Evolutionary conservation across 2,113 vertebrate genomes (phyloP), one percentile per base, ranked within the genome.

Genomic region (Carassius auratus): DNA sequence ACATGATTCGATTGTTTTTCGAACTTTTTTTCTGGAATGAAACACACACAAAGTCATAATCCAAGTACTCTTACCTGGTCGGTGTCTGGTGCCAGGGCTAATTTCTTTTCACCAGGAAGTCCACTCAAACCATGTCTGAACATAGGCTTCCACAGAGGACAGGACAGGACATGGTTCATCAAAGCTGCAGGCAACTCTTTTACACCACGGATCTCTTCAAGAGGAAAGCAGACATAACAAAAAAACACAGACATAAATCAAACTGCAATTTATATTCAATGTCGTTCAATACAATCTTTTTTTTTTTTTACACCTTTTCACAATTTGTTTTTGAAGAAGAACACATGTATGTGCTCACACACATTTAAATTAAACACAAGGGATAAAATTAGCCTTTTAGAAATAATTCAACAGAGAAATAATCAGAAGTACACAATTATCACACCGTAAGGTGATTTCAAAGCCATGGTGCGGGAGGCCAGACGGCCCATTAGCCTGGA

Each of bases 401-500:
- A 68, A 69, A 69, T 71, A 21, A 42, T 42, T 71, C 5, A 71
- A 42, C 17, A 71, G 36, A 10, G 14, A 71, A 38, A 38, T 38
- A 69, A 69, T 69, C 15, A 69, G 36, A 21, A 73, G 26, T 76
- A 19, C 55, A 57, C 2, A 8, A 77, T 19, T 36, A 57, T 77
- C 48, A 95, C 88, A 97, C 97, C 96, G 13, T 95, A 91, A 0
- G 91, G 90, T 1, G 97, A 96, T 91, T 95, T 97, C 84, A 99
- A 91, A 0, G 96, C 95, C 93, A 99, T 95, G 14, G 97, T 97
- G 74, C 96, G 96, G 68, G 97, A 97, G 80, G 98, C 97, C 55
- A 99, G 92, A 82, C 97, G 97, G 23, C 98, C 98, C 97, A 99
- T 97, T 33, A 99, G 90, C 33, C 97, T 93, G 86, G 96, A 96